These are phyloP conservation scores for Ispidina picta DNA, from an alignment of 2,797 vertebrate genomes.

Conservation along the genomic window DNA sequence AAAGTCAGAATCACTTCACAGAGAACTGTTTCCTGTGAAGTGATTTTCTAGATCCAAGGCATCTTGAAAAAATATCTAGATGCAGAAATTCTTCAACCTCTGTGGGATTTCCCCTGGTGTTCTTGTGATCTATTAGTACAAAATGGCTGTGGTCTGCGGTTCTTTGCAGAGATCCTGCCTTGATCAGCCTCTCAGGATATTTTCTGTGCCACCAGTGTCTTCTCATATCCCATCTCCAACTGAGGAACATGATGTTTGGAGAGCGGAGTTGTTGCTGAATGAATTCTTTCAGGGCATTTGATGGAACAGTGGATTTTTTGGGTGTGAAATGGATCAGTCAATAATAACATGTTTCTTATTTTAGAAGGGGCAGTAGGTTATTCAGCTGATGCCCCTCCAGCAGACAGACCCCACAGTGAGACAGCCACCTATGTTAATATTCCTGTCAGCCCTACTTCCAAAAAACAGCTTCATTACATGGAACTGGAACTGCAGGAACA, in stretches of 20 bases:
- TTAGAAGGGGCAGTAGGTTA: conserved; percentile 75
- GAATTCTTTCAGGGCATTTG: neutral
- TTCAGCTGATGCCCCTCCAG: conserved; percentile 55
- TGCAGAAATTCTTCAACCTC: neutral
- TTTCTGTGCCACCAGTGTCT: neutral
- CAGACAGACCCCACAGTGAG: conserved; percentile 74
- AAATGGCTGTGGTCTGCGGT: neutral
- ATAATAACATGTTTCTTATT: neutral
- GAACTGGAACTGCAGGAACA: conserved; percentile 84
- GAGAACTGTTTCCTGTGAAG: neutral
- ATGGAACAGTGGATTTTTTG: neutral
- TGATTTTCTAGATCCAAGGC: too few relatives aligned
- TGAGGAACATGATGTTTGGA: neutral
- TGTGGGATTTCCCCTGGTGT: neutral
- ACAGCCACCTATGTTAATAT: conserved; percentile 86
- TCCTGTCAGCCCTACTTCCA: conserved; percentile 82
- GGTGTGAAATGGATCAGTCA: neutral
- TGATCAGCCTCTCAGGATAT: neutral
- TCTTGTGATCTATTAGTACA: neutral
- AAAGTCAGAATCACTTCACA: neutral
- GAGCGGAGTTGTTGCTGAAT: neutral
- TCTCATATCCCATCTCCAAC: neutral
- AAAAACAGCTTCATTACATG: conserved; percentile 84
- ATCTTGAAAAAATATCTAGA: neutral
- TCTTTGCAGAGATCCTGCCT: neutral